Conservation (phyloP, 2,888 invertebrate genomes). For the Mythimna lalbum region DNA sequence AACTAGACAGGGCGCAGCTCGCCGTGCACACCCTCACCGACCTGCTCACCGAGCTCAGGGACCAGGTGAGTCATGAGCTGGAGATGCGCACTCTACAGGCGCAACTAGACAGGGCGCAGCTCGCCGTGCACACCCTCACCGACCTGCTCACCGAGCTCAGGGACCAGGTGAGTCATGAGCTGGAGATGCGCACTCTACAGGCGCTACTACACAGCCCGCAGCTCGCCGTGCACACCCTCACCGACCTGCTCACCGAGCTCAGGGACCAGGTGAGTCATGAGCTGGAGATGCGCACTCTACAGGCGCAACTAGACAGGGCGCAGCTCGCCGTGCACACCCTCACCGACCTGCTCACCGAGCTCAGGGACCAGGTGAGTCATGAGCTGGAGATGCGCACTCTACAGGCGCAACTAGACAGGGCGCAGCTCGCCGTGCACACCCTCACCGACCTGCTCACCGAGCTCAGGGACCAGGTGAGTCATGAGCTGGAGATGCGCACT, state of each 20-base stretch:
- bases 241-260: slow-evolving; percentile 91
- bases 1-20: slow-evolving; percentile 3
- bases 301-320: neutral
- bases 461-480: slow-evolving; percentile 91
- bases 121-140: slow-evolving; percentile 87
- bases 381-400: neutral
- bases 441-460: slow-evolving; percentile 91
- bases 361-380: neutral
- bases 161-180: slow-evolving; percentile 92
- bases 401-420: neutral
- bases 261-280: slow-evolving; percentile 1
- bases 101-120: neutral
- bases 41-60: slow-evolving; percentile 7
- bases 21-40: slow-evolving; percentile 12
- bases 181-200: slow-evolving; percentile 1
- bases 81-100: slow-evolving; percentile 1
- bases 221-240: slow-evolving; percentile 93
- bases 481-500: slow-evolving; percentile 91
- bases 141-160: slow-evolving; percentile 96
- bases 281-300: neutral
- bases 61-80: slow-evolving; percentile 78
- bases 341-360: slow-evolving; percentile 71
- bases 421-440: slow-evolving; percentile 89
- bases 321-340: neutral
- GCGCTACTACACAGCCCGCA: neutral